Evolutionary conservation across 2,888 invertebrate genomes (phyloP).

Genomic region (Melipona beecheii): DNA sequence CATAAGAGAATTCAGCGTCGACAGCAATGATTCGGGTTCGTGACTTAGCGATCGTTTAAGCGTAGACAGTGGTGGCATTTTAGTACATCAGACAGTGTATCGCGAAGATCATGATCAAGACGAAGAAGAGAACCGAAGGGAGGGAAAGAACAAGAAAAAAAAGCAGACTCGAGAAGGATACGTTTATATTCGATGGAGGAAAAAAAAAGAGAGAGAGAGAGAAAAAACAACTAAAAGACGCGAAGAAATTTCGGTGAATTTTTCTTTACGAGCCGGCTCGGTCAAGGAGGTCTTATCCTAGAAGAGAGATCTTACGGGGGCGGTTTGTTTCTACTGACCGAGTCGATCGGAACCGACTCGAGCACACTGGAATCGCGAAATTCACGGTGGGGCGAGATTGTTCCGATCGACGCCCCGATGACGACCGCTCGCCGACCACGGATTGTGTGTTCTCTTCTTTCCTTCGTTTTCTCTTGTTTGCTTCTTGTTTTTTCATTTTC

Average conservation of each 20-base stretch:
- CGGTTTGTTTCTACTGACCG: neutral
- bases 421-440: neutral
- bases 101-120: constrained; percentile 53
- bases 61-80: constrained; percentile 81
- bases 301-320: constrained; percentile 23
- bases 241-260: constrained; percentile 38
- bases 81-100: constrained; percentile 80
- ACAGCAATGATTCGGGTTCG: constrained; percentile 37
- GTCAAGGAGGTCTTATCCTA: constrained; percentile 21
- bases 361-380: constrained; percentile 26
- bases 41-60: constrained; percentile 71
- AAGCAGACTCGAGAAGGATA: constrained; percentile 23
- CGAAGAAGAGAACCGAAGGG: constrained; percentile 41
- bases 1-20: neutral
- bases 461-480: constrained; percentile 21
- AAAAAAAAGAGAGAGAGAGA: neutral
- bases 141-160: constrained; percentile 32
- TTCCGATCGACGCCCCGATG: constrained; percentile 25
- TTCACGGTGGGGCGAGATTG: constrained; percentile 21
- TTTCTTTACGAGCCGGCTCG: neutral
- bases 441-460: constrained; percentile 1
- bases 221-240: constrained; percentile 1
- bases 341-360: constrained; percentile 42
- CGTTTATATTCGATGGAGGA: neutral
- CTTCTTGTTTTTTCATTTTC: constrained; percentile 13